Evolutionary conservation across 2,797 vertebrate genomes (phyloP), one percentile per base, ranked within the genome.

Genomic region (Columba guinea): DNA sequence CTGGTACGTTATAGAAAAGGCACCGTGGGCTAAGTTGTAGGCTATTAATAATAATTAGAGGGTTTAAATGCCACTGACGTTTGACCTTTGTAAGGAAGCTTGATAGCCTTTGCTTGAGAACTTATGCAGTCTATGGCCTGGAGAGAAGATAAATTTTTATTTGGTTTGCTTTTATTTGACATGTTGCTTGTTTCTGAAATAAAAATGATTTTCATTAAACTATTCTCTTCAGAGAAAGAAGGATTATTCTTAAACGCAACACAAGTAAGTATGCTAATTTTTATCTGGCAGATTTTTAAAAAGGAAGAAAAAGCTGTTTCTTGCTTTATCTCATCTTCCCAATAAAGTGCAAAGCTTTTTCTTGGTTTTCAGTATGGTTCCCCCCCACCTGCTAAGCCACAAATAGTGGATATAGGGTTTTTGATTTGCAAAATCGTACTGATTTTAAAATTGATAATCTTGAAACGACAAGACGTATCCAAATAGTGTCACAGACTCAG

Each of bases 21-120:
- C n/a, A n/a, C 39, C 1, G 4, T 55, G 69, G 55, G 17, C 23
- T 7, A 74, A 83, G 63, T 79, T 67, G 15, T 14, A 48, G n/a
- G 51, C 93, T 89, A 37, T 85, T 89, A 68, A 52, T 88, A 91
- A 71, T 76, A 71, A 82, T 94, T 39, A 64, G 65, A 44, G 46
- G 24, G 23, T 73, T 82, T 89, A 92, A 90, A 94, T 87, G 75
- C 41, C n/a, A n/a, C 53, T 62, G 63, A 62, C 56, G 53, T 56
- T 65, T 87, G 87, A 84, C 90, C 82, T 90, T 90, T 90, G 41
- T 85, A 51, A 74, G 34, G 67, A 83, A 86, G 62, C 73, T 69
- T 65, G 52, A 55, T 79, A 70, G 77, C 39, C n/a, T 79, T 39
- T 23, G 28, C 73, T 92, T 52, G 46, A 46, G 46, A 83, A 75